phyloP scores from a whole-genome alignment of 2,888 invertebrate species.

The Agrypnus murinus region DNA sequence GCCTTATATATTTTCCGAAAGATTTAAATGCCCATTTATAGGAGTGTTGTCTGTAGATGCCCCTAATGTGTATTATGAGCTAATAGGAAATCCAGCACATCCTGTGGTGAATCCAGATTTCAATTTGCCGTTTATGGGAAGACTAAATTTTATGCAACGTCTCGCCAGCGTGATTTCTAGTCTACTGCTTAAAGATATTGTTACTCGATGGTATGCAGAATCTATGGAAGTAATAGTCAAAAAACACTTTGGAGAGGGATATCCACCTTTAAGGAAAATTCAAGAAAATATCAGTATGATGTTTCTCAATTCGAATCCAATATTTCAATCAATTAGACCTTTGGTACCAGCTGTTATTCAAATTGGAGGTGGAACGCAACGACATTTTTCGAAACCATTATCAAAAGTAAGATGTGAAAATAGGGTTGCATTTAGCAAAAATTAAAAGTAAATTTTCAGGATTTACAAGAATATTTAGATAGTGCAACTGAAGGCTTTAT shows the following conservation, averaged over 20 bases:
- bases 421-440: no score
- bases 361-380: slow-evolving; percentile 62
- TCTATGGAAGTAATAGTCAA: no score
- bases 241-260: slow-evolving; percentile 61
- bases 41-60: slow-evolving; percentile 65
- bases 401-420: slow-evolving; percentile 61
- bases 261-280: slow-evolving; percentile 59
- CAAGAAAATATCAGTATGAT: slow-evolving; percentile 63
- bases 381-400: slow-evolving; percentile 54
- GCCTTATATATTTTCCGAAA: slow-evolving; percentile 62
- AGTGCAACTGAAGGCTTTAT: no score
- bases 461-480: no score
- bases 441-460: no score
- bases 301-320: slow-evolving; percentile 64
- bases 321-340: slow-evolving; percentile 63
- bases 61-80: slow-evolving; percentile 59
- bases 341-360: slow-evolving; percentile 63
- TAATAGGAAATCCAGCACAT: slow-evolving; percentile 64
- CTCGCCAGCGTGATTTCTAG: no score
- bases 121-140: no score
- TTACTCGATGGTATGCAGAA: no score
- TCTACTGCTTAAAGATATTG: no score
- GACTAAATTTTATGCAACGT: slow-evolving; percentile 62
- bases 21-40: slow-evolving; percentile 65
- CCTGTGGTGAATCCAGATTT: slow-evolving; percentile 65